phyloP scores from a whole-genome alignment of 2,888 invertebrate genomes.

The Parnassius smintheus region DNA sequence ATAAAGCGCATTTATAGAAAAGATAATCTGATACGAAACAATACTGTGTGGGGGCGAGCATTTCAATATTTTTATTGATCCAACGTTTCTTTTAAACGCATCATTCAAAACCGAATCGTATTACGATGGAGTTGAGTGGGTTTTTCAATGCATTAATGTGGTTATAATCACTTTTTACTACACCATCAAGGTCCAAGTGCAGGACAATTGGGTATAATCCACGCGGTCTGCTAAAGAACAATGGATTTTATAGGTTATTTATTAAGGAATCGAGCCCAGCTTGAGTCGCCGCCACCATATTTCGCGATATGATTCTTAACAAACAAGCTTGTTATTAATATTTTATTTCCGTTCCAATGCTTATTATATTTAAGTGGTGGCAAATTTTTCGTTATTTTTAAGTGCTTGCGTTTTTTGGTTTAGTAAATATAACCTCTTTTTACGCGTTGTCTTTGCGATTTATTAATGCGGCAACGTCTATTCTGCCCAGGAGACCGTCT shows the following conservation, averaged over 20 bases:
- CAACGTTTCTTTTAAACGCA: neutral
- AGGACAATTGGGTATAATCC: conserved; percentile 65
- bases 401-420: too few relatives aligned
- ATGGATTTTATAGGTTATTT: conserved; percentile 54
- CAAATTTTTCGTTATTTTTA: conserved; percentile 15
- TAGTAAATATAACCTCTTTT: too few relatives aligned
- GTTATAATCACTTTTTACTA: conserved; percentile 1
- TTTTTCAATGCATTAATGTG: conserved; percentile 1
- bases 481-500: too few relatives aligned
- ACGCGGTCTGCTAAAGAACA: conserved; percentile 60
- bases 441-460: too few relatives aligned
- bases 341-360: conserved; percentile 32
- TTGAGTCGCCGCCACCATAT: conserved; percentile 29
- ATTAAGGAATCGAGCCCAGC: conserved; percentile 37
- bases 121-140: neutral
- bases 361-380: conserved; percentile 18
- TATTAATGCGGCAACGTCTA: too few relatives aligned
- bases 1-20: conserved; percentile 25
- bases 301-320: conserved; percentile 53
- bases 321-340: conserved; percentile 71
- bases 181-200: conserved; percentile 5
- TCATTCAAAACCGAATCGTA: conserved; percentile 5
- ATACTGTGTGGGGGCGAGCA: conserved; percentile 19
- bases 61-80: neutral
- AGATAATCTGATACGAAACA: conserved; percentile 28